A percentile compares a stretch with the other conserved stretches of the same genome.
These are phyloP conservation scores for Urophycis tenuis DNA, from an alignment of 2,797 vertebrate species.

Conservation along the genomic window DNA sequence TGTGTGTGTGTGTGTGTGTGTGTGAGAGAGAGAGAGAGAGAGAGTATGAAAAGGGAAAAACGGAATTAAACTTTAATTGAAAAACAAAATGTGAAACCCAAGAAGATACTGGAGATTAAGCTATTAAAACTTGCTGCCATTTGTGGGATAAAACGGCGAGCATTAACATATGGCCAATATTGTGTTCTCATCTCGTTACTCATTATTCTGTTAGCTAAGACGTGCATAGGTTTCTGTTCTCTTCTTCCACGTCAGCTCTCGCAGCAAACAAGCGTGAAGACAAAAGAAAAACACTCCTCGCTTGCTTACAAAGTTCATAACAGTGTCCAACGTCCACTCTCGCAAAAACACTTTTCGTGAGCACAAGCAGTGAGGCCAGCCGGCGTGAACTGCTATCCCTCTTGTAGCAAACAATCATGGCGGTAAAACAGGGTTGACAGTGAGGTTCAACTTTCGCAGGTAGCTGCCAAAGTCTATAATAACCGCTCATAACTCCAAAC, in stretches of 20 bases:
- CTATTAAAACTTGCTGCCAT: background rate
- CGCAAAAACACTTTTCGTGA: constrained; percentile 2
- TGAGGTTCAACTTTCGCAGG: background rate
- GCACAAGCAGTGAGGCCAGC: background rate
- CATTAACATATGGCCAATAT: background rate
- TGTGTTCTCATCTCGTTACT: too few species aligned
- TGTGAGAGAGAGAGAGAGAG: background rate
- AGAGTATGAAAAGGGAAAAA: background rate
- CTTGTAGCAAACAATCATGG: background rate
- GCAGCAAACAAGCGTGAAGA: background rate
- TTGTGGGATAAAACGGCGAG: too few species aligned
- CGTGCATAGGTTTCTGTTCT: background rate
- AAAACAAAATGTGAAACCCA: background rate
- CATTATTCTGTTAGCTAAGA: background rate
- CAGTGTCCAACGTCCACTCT: constrained; percentile 15
- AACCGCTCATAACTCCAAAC: background rate
- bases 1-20: background rate
- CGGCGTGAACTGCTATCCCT: background rate
- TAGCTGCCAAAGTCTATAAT: constrained; percentile 11
- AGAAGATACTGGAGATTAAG: background rate
- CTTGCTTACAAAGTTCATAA: background rate
- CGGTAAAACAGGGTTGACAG: background rate
- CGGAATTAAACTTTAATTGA: too few species aligned
- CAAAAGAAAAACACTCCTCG: background rate
- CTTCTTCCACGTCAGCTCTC: too few species aligned